Conservation (phyloP, 2,888 invertebrate genomes). For the Drosophila mimetica region DNA sequence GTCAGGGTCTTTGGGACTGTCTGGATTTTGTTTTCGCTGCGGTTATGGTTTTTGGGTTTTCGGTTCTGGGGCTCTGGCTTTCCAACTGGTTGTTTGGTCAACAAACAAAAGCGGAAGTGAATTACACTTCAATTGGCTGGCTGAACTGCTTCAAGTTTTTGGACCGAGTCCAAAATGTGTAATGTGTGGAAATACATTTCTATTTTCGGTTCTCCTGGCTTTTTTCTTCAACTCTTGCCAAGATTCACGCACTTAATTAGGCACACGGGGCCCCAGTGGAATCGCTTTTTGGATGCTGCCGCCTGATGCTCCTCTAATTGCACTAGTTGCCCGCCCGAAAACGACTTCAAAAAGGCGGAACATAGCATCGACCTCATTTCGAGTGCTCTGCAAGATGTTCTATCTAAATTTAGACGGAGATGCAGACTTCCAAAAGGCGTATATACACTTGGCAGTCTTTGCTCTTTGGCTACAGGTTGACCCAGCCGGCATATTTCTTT, state of each 20-base stretch:
- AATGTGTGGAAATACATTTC: conserved; percentile 68
- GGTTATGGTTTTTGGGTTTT: conserved; percentile 22
- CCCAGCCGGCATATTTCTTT: conserved; percentile 33
- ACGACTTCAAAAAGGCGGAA: conserved; percentile 62
- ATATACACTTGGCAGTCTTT: conserved; percentile 17
- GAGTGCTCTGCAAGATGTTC: conserved; percentile 47
- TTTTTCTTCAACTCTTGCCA: conserved; percentile 56
- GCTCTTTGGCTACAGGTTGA: conserved; percentile 41
- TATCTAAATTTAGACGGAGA: conserved; percentile 60
- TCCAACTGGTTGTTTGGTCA: conserved; percentile 23
- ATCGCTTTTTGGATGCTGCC: conserved; percentile 42
- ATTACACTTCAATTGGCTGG: conserved; percentile 52
- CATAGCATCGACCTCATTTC: conserved; percentile 64
- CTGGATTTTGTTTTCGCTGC: conserved; percentile 30
- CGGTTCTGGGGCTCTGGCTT: conserved; percentile 12
- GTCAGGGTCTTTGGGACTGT: conserved; percentile 25
- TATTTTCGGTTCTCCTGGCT: conserved; percentile 50
- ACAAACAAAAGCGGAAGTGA: conserved; percentile 58
- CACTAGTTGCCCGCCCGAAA: conserved; percentile 53
- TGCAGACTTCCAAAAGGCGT: conserved; percentile 26
- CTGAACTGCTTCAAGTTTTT: conserved; percentile 42
- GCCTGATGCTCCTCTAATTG: conserved; percentile 65
- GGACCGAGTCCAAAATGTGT: conserved; percentile 36
- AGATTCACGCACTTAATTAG: conserved; percentile 78
- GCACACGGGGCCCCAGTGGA: conserved; percentile 46